Evolutionary conservation across 2,797 vertebrate genomes (phyloP), one percentile per base, ranked within the genome.

Genomic region (Steatocranus sp.): DNA sequence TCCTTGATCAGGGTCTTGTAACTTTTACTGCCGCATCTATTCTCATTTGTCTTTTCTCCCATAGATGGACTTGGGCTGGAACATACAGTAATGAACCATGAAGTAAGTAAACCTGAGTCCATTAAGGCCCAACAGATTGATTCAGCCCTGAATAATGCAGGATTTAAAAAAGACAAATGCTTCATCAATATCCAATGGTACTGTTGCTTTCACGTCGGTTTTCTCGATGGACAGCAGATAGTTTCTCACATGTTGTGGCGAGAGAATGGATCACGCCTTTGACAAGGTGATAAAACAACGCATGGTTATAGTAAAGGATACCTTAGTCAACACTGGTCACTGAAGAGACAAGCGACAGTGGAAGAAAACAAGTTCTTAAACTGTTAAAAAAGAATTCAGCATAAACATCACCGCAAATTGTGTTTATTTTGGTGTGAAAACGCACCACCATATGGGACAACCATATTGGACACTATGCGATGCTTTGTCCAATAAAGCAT

Each of bases 51-150:
- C 74, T 83, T 30, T 68, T 49, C 53, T 85, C 43, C 54, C 23
- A 10, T 76, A 82, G 78, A 86, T 7, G 8, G 73, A 88, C 81
- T 78, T 76, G 76, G 49, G 76, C 80, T 81, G 90, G 88, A 90
- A 91, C 83, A 82, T 84, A 91, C 87, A 90, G 89, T 89, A 94
- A 92, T 93, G 88, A 94, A 92, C 78, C 70, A 78, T 86, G 53
- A 56, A 91, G 93, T 95, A 93, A 95, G 93, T 95, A 96, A 94
- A 93, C 81, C 87, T 87, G 53, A 96, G 93, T 95, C 92, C 89
- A 94, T 96, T 96, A 95, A 93, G 88, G 86, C 77, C 58, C 51
- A 81, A 83, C 68, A 23, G 87, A 96, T 95, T 91, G 95, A 97
- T 94, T 91, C 53, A 48, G 83, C 73, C 87, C 88, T 95, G 91